Evolutionary conservation across 92 coral and sea anemone species (phyloP).

Genomic region (Porites lobata): DNA sequence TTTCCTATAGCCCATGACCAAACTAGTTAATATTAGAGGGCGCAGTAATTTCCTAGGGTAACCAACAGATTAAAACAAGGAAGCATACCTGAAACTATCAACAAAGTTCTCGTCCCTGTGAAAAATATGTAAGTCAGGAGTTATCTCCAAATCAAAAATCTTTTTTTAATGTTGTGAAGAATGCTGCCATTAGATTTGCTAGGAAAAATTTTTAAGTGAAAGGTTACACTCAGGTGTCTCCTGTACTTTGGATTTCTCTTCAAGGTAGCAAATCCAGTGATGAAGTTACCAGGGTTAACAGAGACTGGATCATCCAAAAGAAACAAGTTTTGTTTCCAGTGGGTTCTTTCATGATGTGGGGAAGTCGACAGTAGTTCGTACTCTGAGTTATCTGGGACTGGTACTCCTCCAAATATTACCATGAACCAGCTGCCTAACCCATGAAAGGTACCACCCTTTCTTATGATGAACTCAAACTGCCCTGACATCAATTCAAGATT

Average conservation of each 20-base stretch:
- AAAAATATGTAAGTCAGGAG: too few relatives aligned
- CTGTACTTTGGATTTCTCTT: constrained; percentile 84
- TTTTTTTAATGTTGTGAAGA: constrained; percentile 62
- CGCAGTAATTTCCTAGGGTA: too few relatives aligned
- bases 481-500: constrained; percentile 75
- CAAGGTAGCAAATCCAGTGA: constrained; percentile 77
- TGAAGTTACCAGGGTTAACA: constrained; percentile 69
- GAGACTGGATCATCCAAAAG: constrained; percentile 83
- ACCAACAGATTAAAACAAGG: too few relatives aligned
- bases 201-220: constrained; percentile 65
- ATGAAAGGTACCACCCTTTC: constrained; percentile 78
- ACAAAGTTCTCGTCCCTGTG: too few relatives aligned
- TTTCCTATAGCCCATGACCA: too few relatives aligned
- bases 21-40: too few relatives aligned
- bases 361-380: constrained; percentile 78
- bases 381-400: constrained; percentile 27
- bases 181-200: constrained; percentile 15
- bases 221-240: constrained; percentile 82
- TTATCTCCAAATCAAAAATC: constrained; percentile 83
- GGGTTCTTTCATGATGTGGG: constrained; percentile 81
- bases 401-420: constrained; percentile 84
- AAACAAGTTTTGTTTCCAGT: constrained; percentile 97
- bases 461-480: constrained; percentile 74
- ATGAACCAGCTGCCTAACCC: constrained; percentile 98
- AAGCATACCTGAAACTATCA: too few relatives aligned